These are phyloP conservation scores for Chrysomallon squamiferum DNA, from an alignment of 1,140 invertebrate species.

Conservation along the genomic window DNA sequence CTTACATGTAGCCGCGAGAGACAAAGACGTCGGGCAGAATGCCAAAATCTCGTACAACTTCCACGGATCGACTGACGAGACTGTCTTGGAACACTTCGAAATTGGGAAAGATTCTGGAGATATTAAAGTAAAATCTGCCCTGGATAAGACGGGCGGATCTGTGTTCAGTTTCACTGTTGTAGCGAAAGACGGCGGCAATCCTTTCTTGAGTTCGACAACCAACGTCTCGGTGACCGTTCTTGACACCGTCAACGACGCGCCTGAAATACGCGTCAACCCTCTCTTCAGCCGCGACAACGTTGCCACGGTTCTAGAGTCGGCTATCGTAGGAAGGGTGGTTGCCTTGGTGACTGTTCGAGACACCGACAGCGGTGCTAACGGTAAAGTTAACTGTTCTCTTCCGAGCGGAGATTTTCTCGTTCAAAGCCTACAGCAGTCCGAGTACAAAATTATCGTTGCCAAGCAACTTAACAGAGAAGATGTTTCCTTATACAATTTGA, in stretches of 20 bases:
- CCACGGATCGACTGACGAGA: slow-evolving; percentile 69
- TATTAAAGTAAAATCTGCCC: slow-evolving; percentile 26
- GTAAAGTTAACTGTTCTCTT: slow-evolving; percentile 26
- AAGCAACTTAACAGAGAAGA: slow-evolving; percentile 27
- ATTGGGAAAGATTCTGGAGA: slow-evolving; percentile 36
- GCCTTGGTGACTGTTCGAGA: slow-evolving; percentile 34
- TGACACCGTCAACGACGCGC: slow-evolving; percentile 26
- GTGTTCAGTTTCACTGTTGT: slow-evolving; percentile 42
- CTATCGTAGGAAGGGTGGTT: slow-evolving; percentile 27
- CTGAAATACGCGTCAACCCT: slow-evolving; percentile 17
- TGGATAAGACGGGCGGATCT: slow-evolving; percentile 37
- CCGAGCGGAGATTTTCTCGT: slow-evolving; percentile 18
- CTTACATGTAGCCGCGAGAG: slow-evolving; percentile 79
- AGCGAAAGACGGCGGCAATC: slow-evolving; percentile 42
- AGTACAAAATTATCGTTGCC: slow-evolving; percentile 32
- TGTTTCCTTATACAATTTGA: slow-evolving; percentile 13
- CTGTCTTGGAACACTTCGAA: slow-evolving; percentile 69
- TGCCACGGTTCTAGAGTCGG: slow-evolving; percentile 25
- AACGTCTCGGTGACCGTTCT: slow-evolving; percentile 21
- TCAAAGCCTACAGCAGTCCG: slow-evolving; percentile 14
- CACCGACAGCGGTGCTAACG: slow-evolving; percentile 33
- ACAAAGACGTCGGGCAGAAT: slow-evolving; percentile 78
- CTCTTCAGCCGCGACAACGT: slow-evolving; percentile 23
- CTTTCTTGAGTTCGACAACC: slow-evolving; percentile 26
- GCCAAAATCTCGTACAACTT: slow-evolving; percentile 73